Base-by-base conservation (phyloP, 2,113 vertebrate species). In the Excalfactoria chinensis region DNA sequence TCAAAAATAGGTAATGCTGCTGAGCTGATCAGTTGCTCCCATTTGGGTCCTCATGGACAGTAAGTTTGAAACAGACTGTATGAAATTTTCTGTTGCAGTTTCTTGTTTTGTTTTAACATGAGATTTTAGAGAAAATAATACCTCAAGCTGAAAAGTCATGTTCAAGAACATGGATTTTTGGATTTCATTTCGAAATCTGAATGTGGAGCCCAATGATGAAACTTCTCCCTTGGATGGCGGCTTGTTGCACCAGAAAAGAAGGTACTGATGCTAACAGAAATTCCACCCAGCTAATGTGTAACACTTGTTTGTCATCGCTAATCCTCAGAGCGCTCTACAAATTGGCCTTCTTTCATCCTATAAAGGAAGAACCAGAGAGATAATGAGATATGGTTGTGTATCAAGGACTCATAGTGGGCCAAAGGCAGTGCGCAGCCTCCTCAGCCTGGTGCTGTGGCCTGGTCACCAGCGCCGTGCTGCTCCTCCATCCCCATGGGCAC, bases 261-360 rank as follows among this genome's bases (percentile, higher is more conserved):
- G 11, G 15, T 41, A 10, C 21, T 75, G 66, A 48, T 93, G 41
- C 30, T 41, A 55, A 19, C 77, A 59, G 62, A 9, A 69, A 32
- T 83, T 87, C 35, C 55, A 78, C n/a, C 11, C 32, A 62, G 7
- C n/a, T 79, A 73, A 32, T 34, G 69, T 1, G 37, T 11, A 69
- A 30, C 40, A 51, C 25, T 78, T 62, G 26, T 82, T 89, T 63
- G 19, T 32, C 34, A 26, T 15, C 1, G 0, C 32, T 86, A 23
- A 37, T 93, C 82, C 70, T 82, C 55, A 17, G 19, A 87, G 49
- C 63, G 51, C 63, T 79, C 79, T 93, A 46, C 49, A 82, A 82
- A 83, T 59, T 44, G 34, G 32, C 56, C 62, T 87, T 37, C 30
- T 84, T 35, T 72, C 41, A 13, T 70, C 87, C 58, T 67, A 11